A percentile compares a stretch with the other conserved stretches of the same genome.
Evolutionary conservation across 2,888 invertebrate genomes (phyloP).

Genomic region (Eurois occulta): DNA sequence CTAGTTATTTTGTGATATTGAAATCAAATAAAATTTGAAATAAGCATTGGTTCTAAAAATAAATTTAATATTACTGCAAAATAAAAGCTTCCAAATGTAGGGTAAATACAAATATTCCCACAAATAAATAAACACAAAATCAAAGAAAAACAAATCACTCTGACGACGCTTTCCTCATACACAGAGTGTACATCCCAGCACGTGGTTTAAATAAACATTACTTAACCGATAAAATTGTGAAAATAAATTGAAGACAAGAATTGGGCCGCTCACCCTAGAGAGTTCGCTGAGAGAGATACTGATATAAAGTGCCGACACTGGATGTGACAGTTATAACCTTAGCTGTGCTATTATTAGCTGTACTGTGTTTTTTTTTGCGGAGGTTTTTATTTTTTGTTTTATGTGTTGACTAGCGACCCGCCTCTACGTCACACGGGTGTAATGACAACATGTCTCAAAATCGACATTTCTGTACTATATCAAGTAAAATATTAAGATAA

Average conservation of each 20-base stretch:
- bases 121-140: constrained; percentile 12
- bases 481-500: not conserved
- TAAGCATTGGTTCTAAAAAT: not conserved
- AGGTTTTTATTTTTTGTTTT: not conserved
- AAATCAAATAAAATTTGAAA: not conserved
- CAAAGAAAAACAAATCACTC: constrained; percentile 15
- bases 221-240: constrained; percentile 46
- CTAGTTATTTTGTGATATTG: not conserved
- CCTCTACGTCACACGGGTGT: not conserved
- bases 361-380: not conserved
- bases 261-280: constrained; percentile 48
- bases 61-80: not conserved
- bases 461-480: not conserved
- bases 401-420: not conserved
- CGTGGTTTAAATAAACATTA: constrained; percentile 52
- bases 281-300: constrained; percentile 10
- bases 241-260: constrained; percentile 59
- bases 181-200: constrained; percentile 21
- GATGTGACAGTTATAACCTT: constrained; percentile 28
- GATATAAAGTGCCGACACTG: constrained; percentile 25
- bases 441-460: not conserved
- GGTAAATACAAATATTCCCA: not conserved
- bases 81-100: not conserved
- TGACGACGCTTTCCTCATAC: not conserved
- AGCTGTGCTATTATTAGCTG: not conserved